Base-by-base conservation (phyloP, 2,888 invertebrate species). In the Cremastinae sp. region DNA sequence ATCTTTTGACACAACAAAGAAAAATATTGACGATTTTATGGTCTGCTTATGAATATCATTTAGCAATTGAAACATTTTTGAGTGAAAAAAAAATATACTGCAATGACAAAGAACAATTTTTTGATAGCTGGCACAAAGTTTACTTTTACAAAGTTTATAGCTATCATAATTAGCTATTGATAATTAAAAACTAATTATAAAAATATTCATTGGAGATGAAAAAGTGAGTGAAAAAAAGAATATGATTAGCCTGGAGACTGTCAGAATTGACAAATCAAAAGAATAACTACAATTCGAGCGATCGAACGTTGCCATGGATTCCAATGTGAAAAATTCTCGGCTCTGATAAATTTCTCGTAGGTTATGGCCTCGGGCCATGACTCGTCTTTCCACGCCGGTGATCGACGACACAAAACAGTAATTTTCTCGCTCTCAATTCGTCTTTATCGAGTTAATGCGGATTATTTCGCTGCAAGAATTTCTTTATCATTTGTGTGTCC, bases 311-410 rank as follows among this genome's bases (percentile, higher is more conserved):
- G 45, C 75, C 79, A 79, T 80, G 75, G 76, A 72, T 75, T 73
- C 62, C 61, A 41, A 47, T 51, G 64, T 20, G 59, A 74, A 68
- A 73, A 47, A 70, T 22, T 61, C 69, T 76, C 38, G 69, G 69
- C 53, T 61, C 64, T 71, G 51, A 71, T 61, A 81, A 82, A 81
- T 81, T 81, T 75, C 65, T 65, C 73, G 80, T 81, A 69, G 72
- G 81, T 80, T 79, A 82, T 83, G 83, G 78, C 80, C 82, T 79
- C 81, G 56, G 79, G 79, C 64, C 79, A 77, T 81, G 79, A 76
- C 77, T 68, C 77, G 70, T 76, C 80, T 64, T 76, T 72, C 62
- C 22, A 68, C 68, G 28, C 28, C 28, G 75, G 56, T 75, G 75
- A 75, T 62, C 69, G 68, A 54, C 78, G 70, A 65, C 43, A 64